Evolutionary conservation across 1,140 invertebrate genomes (phyloP).

Genomic region (Antheraea pernyi): DNA sequence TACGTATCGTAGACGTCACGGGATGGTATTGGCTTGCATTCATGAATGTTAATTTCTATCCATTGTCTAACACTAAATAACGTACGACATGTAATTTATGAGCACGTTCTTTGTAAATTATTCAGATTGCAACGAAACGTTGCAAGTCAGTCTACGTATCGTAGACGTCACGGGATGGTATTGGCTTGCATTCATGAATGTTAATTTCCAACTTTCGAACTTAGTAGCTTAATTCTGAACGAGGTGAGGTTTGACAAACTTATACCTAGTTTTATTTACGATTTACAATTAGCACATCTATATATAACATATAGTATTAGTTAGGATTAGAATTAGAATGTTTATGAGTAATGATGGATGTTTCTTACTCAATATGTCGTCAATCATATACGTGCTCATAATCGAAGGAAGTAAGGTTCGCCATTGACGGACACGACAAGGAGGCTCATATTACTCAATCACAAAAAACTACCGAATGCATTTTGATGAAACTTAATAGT

Average conservation of each 20-base stretch:
- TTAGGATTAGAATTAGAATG: too few species aligned
- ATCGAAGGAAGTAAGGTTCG: too few species aligned
- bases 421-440: too few species aligned
- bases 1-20: not conserved
- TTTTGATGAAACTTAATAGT: too few species aligned
- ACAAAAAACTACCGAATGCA: too few species aligned
- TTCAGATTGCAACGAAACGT: not conserved
- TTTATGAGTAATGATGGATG: too few species aligned
- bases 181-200: conserved; percentile 35
- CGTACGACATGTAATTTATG: not conserved
- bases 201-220: conserved; percentile 26
- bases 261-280: not conserved
- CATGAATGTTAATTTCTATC: conserved; percentile 36
- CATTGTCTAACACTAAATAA: too few species aligned
- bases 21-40: conserved; percentile 23
- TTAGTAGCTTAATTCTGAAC: conserved; percentile 13
- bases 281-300: too few species aligned
- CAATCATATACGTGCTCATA: too few species aligned
- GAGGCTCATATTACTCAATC: too few species aligned
- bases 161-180: conserved; percentile 6
- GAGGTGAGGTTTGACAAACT: not conserved
- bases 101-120: not conserved
- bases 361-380: too few species aligned
- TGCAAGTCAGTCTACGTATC: not conserved
- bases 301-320: too few species aligned